Base-by-base conservation (phyloP, 2,888 invertebrate genomes). In the Xiphydria camelus region DNA sequence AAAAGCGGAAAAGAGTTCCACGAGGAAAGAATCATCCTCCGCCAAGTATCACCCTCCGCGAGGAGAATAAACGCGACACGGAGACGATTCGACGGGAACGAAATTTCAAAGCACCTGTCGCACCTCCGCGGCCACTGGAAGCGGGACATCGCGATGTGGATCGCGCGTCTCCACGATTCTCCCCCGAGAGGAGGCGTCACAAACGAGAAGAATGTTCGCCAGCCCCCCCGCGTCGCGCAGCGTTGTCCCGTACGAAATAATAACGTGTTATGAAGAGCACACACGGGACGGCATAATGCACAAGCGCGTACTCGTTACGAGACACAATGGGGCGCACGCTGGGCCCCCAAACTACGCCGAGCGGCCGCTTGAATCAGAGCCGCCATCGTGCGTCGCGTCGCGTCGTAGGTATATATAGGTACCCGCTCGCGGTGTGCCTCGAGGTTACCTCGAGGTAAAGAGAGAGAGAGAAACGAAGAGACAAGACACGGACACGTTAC, bases 321-420 rank as follows among this genome's bases (percentile, higher is more conserved):
- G 23, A 41, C 41, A 59, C 57, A 60, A 62, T 60, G 49, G 57
- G 41, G 48, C 46, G 45, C 60, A 59, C 26, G 61, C 60, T 62
- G 61, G n/a, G 62, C 45, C 40, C 39, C 50, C 49, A 57, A 62
- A 62, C 59, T 51, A 51, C 56, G 48, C 47, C 25, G 40, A 43
- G 43, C 37, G 22, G 35, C 32, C 25, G 38, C 35, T 47, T 47
- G 50, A 55, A 59, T 57, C 48, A 47, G 55, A 59, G 42, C 42
- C 37, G 35, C 34, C 23, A 20, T 45, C 26, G 7, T 9, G 26
- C 26, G n/a, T 26, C 14, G 2, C 26, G 26, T 26, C n/a, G n/a
- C n/a, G n/a, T n/a, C n/a, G n/a, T n/a, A n/a, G n/a, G n/a, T n/a
- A n/a, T n/a, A n/a, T n/a, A n/a, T n/a, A n/a, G n/a, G n/a, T n/a